These are phyloP conservation scores for Nettapus auritus DNA, from an alignment of 2,113 vertebrate species.

Conservation along the genomic window DNA sequence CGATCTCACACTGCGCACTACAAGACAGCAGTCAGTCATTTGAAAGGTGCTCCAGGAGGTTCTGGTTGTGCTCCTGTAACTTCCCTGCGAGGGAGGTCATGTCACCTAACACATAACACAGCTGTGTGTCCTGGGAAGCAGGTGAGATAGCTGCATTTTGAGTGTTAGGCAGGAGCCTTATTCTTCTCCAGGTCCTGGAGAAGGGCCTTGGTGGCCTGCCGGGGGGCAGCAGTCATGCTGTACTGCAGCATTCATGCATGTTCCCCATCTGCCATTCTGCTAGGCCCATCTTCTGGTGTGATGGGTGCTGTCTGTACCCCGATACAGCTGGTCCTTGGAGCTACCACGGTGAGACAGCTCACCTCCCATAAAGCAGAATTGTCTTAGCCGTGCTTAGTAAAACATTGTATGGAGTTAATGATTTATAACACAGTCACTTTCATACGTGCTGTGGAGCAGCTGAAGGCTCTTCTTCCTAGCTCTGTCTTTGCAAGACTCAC, in stretches of 20 bases:
- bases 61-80: not conserved
- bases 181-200: not conserved
- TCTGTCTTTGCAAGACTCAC: not conserved
- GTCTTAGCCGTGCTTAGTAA: not conserved
- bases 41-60: not conserved
- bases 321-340: not conserved
- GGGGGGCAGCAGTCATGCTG: not conserved
- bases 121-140: not conserved
- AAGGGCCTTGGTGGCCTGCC: not conserved
- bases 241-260: accelerated
- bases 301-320: not conserved
- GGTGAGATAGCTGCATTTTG: not conserved
- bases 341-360: not conserved
- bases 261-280: not conserved
- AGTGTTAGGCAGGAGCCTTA: not conserved
- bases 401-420: not conserved
- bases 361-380: not conserved
- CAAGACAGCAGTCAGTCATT: not conserved
- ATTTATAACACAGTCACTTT: not conserved
- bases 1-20: not conserved
- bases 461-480: not conserved
- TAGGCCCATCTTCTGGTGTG: not conserved
- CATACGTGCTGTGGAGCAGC: not conserved
- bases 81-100: not conserved
- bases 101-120: accelerated